These are phyloP conservation scores for Cheumatopsyche charites DNA, from an alignment of 1,140 invertebrate genomes.

Conservation along the genomic window DNA sequence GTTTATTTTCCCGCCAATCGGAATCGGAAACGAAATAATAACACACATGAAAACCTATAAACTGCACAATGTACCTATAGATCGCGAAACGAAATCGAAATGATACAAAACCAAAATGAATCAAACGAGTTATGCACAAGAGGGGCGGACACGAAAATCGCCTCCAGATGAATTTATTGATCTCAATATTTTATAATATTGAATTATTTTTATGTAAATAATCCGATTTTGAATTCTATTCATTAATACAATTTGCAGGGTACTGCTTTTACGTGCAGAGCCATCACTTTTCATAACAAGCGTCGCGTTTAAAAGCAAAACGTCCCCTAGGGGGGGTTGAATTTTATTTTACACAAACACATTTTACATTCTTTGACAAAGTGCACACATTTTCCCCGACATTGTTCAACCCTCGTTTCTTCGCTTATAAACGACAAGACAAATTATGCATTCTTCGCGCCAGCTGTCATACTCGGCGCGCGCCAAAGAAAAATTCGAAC, in stretches of 20 bases:
- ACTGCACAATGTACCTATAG: not conserved
- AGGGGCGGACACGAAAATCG: conserved; percentile 16
- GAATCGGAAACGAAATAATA: conserved; percentile 14
- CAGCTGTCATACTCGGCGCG: conserved; percentile 13
- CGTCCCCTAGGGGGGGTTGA: not conserved
- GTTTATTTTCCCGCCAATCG: conserved; percentile 19
- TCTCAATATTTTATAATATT: not conserved
- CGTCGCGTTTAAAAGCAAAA: no score
- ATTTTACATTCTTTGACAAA: conserved; percentile 19
- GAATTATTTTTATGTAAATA: no score
- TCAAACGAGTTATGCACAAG: conserved; percentile 10
- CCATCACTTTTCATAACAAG: no score
- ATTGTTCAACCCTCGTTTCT: conserved; percentile 20
- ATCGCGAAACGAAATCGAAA: not conserved
- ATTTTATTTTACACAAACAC: no score
- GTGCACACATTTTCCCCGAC: conserved; percentile 9
- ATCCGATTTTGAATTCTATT: no score
- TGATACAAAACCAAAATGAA: conserved; percentile 5
- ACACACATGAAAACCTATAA: not conserved
- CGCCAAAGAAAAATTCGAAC: no score
- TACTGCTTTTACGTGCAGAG: no score
- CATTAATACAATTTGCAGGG: no score
- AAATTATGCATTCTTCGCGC: conserved; percentile 26
- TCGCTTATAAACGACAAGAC: conserved; percentile 8
- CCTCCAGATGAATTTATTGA: conserved; percentile 1